Conservation (phyloP, 2,888 invertebrate genomes). For the Trissonchulus sp. region DNA sequence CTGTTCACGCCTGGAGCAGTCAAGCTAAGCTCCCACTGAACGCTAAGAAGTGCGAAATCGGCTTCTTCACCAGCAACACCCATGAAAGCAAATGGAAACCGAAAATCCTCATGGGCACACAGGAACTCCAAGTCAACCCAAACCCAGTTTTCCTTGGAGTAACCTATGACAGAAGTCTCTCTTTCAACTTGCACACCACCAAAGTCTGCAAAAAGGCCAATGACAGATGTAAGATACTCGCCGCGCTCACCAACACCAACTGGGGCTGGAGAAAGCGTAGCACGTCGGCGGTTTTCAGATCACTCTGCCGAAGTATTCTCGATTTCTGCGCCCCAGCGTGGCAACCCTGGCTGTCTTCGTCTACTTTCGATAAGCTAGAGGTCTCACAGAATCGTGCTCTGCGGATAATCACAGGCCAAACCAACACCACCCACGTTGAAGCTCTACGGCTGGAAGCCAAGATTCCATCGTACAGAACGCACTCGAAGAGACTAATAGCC, state of each 20-base stretch:
- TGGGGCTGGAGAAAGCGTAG: slow-evolving; percentile 2
- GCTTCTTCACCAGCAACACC: neutral
- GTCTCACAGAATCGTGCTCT: no score
- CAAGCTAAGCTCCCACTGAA: slow-evolving; percentile 9
- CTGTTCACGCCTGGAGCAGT: slow-evolving; percentile 1
- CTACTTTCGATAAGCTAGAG: neutral
- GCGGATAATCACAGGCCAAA: no score
- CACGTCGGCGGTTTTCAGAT: neutral
- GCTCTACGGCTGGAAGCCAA: no score
- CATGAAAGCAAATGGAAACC: neutral
- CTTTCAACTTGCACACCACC: neutral
- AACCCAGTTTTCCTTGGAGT: slow-evolving; percentile 13
- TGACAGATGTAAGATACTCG: neutral
- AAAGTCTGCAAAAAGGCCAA: neutral
- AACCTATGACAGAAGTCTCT: neutral
- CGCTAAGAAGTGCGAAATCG: slow-evolving; percentile 1
- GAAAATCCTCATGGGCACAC: neutral
- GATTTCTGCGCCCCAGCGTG: neutral
- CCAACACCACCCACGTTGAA: no score
- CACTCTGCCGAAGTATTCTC: neutral
- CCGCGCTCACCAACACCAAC: neutral
- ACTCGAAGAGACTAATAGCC: no score
- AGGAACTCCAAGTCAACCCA: neutral
- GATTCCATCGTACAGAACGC: no score
- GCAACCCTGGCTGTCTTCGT: neutral